Evolutionary conservation across 2,888 invertebrate genomes (phyloP).

Genomic region (Dugesia japonica): DNA sequence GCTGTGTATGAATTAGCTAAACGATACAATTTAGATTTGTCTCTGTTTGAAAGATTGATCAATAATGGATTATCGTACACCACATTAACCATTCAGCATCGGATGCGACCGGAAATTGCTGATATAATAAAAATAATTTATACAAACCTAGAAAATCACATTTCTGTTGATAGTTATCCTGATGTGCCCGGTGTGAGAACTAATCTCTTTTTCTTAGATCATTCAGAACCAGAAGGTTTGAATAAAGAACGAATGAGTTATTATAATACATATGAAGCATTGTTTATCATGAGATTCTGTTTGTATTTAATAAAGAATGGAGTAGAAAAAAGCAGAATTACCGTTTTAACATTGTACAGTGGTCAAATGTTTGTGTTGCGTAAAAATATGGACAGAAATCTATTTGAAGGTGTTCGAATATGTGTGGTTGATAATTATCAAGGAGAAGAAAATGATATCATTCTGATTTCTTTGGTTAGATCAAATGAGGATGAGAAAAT

Average conservation of each 20-base stretch:
- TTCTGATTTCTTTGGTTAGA: conserved; percentile 44
- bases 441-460: conserved; percentile 55
- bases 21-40: conserved; percentile 29
- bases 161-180: conserved; percentile 48
- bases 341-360: conserved; percentile 35
- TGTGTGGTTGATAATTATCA: conserved; percentile 64
- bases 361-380: conserved; percentile 31
- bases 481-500: conserved; percentile 40
- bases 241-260: conserved; percentile 30
- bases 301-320: conserved; percentile 34
- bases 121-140: conserved; percentile 57
- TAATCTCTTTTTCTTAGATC: conserved; percentile 35
- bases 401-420: conserved; percentile 51
- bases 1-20: conserved; percentile 34
- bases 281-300: conserved; percentile 32
- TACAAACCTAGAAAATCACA: conserved; percentile 53
- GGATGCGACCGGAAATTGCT: conserved; percentile 35
- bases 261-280: conserved; percentile 34
- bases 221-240: conserved; percentile 32
- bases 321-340: conserved; percentile 32
- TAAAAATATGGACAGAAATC: background rate
- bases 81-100: conserved; percentile 30
- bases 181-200: conserved; percentile 28
- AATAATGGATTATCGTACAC: conserved; percentile 28
- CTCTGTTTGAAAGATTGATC: conserved; percentile 32